A percentile compares a stretch with the other conserved stretches of the same genome.
Conservation (phyloP, 1,140 invertebrate genomes). For the Drosophila sp. region DNA sequence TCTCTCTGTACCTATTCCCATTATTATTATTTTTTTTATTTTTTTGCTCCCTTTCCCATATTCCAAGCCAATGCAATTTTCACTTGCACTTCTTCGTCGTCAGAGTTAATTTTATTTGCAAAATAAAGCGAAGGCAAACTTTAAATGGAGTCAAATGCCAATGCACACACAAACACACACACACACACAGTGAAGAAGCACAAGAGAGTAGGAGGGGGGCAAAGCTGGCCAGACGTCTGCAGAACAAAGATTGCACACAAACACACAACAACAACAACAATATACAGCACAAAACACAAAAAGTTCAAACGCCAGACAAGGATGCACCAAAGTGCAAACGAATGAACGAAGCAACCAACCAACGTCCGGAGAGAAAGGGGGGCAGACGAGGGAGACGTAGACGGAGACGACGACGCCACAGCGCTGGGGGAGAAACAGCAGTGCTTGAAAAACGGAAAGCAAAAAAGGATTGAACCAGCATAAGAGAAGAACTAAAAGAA, state of each 20-base stretch:
- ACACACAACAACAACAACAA: slow-evolving; percentile 49
- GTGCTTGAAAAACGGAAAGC: slow-evolving; percentile 75
- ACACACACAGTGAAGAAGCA: neutral
- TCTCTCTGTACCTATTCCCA: neutral
- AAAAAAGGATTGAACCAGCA: slow-evolving; percentile 74
- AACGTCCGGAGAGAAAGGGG: neutral
- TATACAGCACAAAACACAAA: slow-evolving; percentile 58
- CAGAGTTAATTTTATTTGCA: slow-evolving; percentile 81
- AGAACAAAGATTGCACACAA: slow-evolving; percentile 77
- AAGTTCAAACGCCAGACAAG: slow-evolving; percentile 81
- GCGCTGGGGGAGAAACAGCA: slow-evolving; percentile 38
- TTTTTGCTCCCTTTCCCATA: neutral
- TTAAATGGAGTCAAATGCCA: slow-evolving; percentile 81
- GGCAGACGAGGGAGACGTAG: slow-evolving; percentile 42
- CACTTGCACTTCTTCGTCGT: slow-evolving; percentile 72
- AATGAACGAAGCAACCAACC: slow-evolving; percentile 48
- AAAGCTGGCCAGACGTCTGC: slow-evolving; percentile 68
- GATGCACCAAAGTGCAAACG: slow-evolving; percentile 81
- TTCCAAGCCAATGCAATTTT: slow-evolving; percentile 45
- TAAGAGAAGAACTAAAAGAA: slow-evolving; percentile 3
- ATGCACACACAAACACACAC: slow-evolving; percentile 50
- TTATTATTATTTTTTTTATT: neutral
- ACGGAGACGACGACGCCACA: slow-evolving; percentile 44
- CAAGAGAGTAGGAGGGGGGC: slow-evolving; percentile 2
- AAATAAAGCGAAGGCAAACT: slow-evolving; percentile 80